A percentile compares a stretch with the other conserved stretches of the same genome.
phyloP scores from a whole-genome alignment of 1,140 invertebrate genomes.

The Temnothorax longispinosus region DNA sequence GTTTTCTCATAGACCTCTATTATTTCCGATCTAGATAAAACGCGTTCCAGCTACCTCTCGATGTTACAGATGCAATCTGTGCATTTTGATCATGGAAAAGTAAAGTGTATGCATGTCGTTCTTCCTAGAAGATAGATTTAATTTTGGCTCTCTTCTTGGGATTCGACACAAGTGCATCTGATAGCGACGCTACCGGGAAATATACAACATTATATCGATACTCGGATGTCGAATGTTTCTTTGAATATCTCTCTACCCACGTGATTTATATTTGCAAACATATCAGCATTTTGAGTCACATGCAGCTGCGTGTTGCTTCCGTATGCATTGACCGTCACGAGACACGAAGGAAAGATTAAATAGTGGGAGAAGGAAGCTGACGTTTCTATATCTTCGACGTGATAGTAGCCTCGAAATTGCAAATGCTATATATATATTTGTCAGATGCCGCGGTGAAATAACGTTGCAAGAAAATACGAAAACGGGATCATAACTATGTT shows the following conservation, averaged over 20 bases:
- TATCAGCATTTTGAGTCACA: slow-evolving; percentile 66
- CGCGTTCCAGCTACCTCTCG: not conserved
- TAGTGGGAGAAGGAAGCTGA: slow-evolving; percentile 36
- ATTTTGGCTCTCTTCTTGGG: slow-evolving; percentile 34
- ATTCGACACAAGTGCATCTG: slow-evolving; percentile 47
- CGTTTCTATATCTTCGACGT: slow-evolving; percentile 7
- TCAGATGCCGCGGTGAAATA: not conserved
- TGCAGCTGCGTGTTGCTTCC: slow-evolving; percentile 65
- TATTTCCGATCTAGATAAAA: slow-evolving; percentile 1
- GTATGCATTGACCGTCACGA: slow-evolving; percentile 62
- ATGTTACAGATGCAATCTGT: not conserved
- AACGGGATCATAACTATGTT: not conserved
- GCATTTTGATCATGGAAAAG: not conserved
- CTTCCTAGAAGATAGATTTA: slow-evolving; percentile 29
- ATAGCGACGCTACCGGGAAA: slow-evolving; percentile 57
- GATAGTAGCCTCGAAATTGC: slow-evolving; percentile 10
- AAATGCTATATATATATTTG: not conserved
- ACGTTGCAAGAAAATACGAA: not conserved
- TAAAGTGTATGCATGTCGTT: not conserved
- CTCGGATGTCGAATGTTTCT: slow-evolving; percentile 58
- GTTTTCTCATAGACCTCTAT: not conserved
- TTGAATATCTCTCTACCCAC: slow-evolving; percentile 55
- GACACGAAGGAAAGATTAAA: slow-evolving; percentile 56
- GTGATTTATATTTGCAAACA: slow-evolving; percentile 68
- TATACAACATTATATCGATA: slow-evolving; percentile 62